Evolutionary conservation across 1,140 invertebrate genomes (phyloP).

Genomic region (Solenopsis fugax): DNA sequence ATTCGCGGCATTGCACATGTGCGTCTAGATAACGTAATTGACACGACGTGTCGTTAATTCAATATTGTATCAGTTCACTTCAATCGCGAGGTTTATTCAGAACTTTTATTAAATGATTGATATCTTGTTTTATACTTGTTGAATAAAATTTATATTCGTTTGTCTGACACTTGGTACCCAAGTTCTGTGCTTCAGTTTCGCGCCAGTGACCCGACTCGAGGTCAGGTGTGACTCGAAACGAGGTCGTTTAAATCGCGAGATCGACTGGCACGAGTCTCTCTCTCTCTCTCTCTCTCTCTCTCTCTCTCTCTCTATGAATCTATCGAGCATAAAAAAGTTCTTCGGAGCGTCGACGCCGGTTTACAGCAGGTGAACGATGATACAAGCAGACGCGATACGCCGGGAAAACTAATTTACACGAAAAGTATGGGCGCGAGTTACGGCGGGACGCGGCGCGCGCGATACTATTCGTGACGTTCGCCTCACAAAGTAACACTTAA

Average conservation of each 20-base stretch:
- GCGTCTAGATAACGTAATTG: not conserved
- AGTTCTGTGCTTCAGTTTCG: not conserved
- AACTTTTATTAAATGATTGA: not conserved
- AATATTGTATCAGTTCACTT: not conserved
- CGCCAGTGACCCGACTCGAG: not conserved
- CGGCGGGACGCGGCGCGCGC: no score
- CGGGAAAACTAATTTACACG: constrained; percentile 15
- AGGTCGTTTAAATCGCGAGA: constrained; percentile 23
- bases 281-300: not conserved
- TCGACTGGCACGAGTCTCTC: not conserved
- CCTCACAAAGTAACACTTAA: constrained; percentile 22
- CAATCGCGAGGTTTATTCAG: no score
- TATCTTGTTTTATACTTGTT: not conserved
- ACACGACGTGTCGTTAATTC: not conserved
- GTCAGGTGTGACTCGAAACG: no score
- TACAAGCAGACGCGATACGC: not conserved
- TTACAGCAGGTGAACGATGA: not conserved
- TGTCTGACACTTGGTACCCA: not conserved
- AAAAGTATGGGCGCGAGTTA: not conserved
- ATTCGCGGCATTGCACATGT: not conserved
- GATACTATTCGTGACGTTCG: not conserved
- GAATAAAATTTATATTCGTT: not conserved
- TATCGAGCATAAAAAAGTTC: not conserved
- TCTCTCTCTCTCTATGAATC: not conserved
- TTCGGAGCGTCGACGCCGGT: not conserved